phyloP scores from a whole-genome alignment of 1,140 invertebrate genomes.

The Phocides pigmalion region DNA sequence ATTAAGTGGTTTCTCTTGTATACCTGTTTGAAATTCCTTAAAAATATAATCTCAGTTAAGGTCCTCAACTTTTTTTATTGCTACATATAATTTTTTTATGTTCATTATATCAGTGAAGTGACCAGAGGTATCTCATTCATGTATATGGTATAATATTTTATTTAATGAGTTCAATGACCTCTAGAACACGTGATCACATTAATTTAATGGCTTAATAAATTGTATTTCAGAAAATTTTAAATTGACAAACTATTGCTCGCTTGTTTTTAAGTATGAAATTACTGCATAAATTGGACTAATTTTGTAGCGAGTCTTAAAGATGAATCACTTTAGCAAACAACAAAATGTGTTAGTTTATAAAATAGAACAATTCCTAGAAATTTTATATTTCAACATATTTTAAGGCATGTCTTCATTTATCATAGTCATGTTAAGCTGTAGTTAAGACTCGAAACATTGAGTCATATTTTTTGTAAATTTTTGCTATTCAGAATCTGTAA shows the following conservation, averaged over 20 bases:
- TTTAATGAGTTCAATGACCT: constrained; percentile 33
- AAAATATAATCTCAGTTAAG: constrained; percentile 29
- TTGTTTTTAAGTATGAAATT: constrained; percentile 7
- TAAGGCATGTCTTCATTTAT: not conserved
- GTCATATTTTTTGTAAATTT: too few relatives aligned
- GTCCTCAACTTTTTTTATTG: constrained; percentile 34
- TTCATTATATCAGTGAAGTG: constrained; percentile 27
- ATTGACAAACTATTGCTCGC: not conserved
- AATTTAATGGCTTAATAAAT: constrained; percentile 14
- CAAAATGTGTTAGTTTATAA: not conserved
- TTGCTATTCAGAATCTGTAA: too few relatives aligned
- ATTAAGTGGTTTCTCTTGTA: constrained; percentile 22
- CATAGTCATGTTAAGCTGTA: not conserved
- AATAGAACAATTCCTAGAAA: not conserved
- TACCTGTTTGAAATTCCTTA: constrained; percentile 22
- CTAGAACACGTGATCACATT: constrained; percentile 4
- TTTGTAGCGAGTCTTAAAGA: not conserved
- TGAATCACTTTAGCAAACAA: constrained; percentile 17
- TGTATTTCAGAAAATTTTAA: constrained; percentile 6
- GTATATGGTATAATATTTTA: constrained; percentile 24
- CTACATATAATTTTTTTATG: constrained; percentile 31
- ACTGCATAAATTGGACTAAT: constrained; percentile 10
- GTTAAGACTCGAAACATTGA: too few relatives aligned
- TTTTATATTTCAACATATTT: not conserved
- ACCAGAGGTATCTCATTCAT: constrained; percentile 20